Base-by-base conservation (phyloP, 1,140 invertebrate species). In the Matsumurasca onukii region DNA sequence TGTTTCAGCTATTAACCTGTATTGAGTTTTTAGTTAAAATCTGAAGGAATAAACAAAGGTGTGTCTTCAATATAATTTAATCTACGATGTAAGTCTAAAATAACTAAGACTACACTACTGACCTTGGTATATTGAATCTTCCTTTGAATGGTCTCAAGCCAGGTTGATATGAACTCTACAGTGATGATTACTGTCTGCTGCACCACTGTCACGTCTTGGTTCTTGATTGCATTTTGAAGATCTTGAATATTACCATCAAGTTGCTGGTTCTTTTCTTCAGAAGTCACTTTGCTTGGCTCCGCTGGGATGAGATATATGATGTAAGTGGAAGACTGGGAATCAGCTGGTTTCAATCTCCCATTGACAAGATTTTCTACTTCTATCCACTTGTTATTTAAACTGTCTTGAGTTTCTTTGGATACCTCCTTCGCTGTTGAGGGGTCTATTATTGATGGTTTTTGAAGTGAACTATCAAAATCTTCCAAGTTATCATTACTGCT, bases 131-230 rank as follows among this genome's bases (percentile, higher is more conserved):
- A 59, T 30, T 68, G 67, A 31, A 93, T 88, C 74, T 87, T 86
- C 71, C 91, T 92, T 77, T 93, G 90, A 70, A 93, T 91, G 25
- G 87, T 91, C 80, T 93, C 90, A 39, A 94, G 76, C 90, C 91
- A 93, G 24, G 86, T 87, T 0, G 89, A 90, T 3, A 94, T 88
- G 0, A 86, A 91, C 77, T 92, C 88, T 29, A 93, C 86, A 1
- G 91, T 86, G 20, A 86, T 86, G 12, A 91, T 85, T 3, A 92
- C 81, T 52, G 84, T 88, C 73, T 86, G 86, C 30, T 68, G 67
- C 20, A 68, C 63, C 12, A 49, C 73, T 1, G 80, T 76, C 5
- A 79, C 78, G 76, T 94, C 86, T n/a, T 86, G 83, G 30, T 79
- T 83, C 57, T 85, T 77, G 1, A 90, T 78, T 25, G 90, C 89